These are phyloP conservation scores for Plebejus argus DNA, from an alignment of 2,888 invertebrate species.

Conservation along the genomic window DNA sequence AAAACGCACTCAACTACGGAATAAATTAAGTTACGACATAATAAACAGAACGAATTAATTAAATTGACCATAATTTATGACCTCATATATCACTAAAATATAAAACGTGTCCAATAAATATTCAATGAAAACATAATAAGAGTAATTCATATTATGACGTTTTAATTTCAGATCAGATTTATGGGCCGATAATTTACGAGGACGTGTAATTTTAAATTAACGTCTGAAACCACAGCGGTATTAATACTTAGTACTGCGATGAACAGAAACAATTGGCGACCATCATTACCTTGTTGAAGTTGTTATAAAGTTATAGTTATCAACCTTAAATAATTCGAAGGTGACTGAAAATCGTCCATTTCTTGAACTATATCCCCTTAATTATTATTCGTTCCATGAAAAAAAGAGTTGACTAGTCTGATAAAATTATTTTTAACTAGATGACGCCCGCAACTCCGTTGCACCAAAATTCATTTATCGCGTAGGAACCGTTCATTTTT, in stretches of 20 bases:
- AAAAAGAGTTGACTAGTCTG: too few species aligned
- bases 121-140: conserved; percentile 45
- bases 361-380: too few species aligned
- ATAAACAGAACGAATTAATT: conserved; percentile 42
- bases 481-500: too few species aligned
- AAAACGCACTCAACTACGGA: conserved; percentile 9
- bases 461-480: too few species aligned
- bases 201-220: conserved; percentile 15
- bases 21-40: conserved; percentile 25
- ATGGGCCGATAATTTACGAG: conserved; percentile 17
- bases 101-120: conserved; percentile 44
- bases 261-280: not conserved
- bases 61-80: conserved; percentile 42
- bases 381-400: too few species aligned
- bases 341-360: too few species aligned
- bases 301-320: not conserved
- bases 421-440: too few species aligned
- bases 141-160: conserved; percentile 43
- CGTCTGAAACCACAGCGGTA: not conserved
- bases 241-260: not conserved
- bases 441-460: too few species aligned
- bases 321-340: too few species aligned
- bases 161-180: conserved; percentile 41
- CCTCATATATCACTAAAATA: conserved; percentile 44
- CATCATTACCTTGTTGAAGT: not conserved